phyloP scores from a whole-genome alignment of 2,888 invertebrate genomes.

The Phyllotreta striolata region DNA sequence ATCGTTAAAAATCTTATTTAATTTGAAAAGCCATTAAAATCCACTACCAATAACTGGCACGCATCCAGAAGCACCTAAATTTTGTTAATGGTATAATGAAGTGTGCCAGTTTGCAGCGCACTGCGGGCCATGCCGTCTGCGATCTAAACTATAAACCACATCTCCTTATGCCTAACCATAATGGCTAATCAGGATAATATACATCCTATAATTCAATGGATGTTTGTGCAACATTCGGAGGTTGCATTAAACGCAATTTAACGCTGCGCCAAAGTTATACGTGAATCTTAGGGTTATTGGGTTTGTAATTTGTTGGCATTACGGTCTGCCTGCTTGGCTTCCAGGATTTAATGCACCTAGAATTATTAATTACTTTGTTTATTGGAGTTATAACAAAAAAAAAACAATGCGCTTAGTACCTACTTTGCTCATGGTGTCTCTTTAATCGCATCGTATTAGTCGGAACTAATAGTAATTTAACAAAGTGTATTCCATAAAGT shows the following conservation, averaged over 20 bases:
- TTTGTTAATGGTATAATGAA: conserved; percentile 30
- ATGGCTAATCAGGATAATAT: conserved; percentile 30
- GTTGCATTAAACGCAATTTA: conserved; percentile 25
- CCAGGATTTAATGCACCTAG: conserved; percentile 1
- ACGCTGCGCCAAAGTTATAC: conserved; percentile 16
- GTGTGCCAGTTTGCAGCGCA: conserved; percentile 16
- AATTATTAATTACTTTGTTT: too few species aligned
- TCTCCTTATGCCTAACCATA: conserved; percentile 29
- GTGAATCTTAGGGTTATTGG: conserved; percentile 8
- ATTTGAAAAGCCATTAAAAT: not conserved
- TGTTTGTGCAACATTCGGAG: conserved; percentile 27
- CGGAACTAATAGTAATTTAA: not conserved
- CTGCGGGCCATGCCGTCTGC: conserved; percentile 24
- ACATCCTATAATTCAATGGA: conserved; percentile 26
- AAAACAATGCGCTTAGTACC: too few species aligned
- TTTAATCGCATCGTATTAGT: too few species aligned
- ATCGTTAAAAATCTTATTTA: too few species aligned
- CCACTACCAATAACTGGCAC: conserved; percentile 22
- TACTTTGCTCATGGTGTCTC: too few species aligned
- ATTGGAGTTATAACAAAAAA: too few species aligned
- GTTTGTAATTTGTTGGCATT: conserved; percentile 15
- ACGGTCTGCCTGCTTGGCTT: not conserved
- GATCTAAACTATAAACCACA: conserved; percentile 28
- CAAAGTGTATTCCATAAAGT: conserved; percentile 8
- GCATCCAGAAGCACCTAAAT: conserved; percentile 25